phyloP scores from a whole-genome alignment of 2,797 vertebrate genomes.

The Sitta carolinensis region DNA sequence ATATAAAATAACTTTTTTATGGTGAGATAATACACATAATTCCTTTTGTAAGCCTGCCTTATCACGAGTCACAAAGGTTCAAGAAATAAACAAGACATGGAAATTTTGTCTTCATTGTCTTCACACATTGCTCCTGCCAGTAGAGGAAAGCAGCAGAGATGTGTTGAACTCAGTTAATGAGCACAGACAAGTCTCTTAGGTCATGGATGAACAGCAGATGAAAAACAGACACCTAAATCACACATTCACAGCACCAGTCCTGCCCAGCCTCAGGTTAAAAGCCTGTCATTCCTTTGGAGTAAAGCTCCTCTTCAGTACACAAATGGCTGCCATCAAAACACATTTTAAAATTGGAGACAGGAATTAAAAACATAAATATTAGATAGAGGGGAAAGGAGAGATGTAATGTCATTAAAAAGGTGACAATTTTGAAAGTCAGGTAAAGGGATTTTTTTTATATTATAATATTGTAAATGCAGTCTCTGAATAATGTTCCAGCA shows the following conservation, averaged over 20 bases:
- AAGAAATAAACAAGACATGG: not conserved
- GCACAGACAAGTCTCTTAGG: not conserved
- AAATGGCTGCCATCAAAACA: not conserved
- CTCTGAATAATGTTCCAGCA: not conserved
- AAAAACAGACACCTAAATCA: not conserved
- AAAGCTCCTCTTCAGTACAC: not conserved
- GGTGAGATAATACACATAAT: not conserved
- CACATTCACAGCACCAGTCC: fast-evolving
- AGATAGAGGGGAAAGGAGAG: not conserved
- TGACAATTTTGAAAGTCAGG: not conserved
- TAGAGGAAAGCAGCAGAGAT: not conserved
- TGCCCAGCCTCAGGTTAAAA: not conserved
- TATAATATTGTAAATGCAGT: not conserved
- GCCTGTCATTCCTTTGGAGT: not conserved
- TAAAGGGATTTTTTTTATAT: not conserved
- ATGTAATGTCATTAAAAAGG: not conserved
- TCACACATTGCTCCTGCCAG: not conserved
- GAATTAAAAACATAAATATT: not conserved
- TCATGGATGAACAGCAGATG: not conserved
- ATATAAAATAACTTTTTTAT: not conserved
- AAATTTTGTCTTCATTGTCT: not conserved
- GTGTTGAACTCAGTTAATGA: not conserved
- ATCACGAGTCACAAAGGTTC: not conserved
- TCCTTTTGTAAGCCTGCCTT: not conserved
- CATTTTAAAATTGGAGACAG: not conserved